Evolutionary conservation across 2,797 vertebrate species (phyloP), one percentile per base, ranked within the genome.

Genomic region (Taenioides sp.): DNA sequence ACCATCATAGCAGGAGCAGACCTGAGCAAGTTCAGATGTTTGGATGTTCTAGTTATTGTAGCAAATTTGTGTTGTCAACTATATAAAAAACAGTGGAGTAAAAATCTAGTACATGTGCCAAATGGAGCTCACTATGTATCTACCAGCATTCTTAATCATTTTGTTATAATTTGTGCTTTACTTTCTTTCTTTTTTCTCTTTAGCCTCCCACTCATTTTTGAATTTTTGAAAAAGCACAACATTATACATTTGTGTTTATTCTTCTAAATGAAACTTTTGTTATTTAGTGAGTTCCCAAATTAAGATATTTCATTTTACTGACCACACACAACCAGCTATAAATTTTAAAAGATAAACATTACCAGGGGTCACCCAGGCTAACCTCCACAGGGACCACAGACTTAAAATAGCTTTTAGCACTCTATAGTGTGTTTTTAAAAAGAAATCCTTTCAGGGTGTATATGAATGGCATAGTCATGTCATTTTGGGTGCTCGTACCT

Each of bases 381-480:
- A 93, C 90, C 87, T 85, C 92, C 91, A 72, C 89, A 85, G 93
- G 92, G 89, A 94, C 93, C 93, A 95, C 31, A 1, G 40, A 57
- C 68, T 52, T 75, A 66, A 28, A 80, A 54, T 61, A 70, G 71
- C 72, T 86, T 83, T 52, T 76, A 61, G 81, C 70, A 66, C 78
- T 88, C 84, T 80, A 17, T 1, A 17, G 11, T 27, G 74, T 79
- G 76, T 43, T 79, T 60, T 43, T 40, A 3, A 65, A 73, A 75
- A n/a, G n/a, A 27, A 70, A 65, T 63, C 4, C 57, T 70, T 78
- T 75, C 69, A 75, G 83, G 83, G 73, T 84, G 85, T 37, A n/a
- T 69, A 67, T 1, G 27, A 28, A 79, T 66, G 67, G 67, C 71
- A 27, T 25, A 62, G n/a, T 62, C 11, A 47, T 74, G 69, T 80